These are phyloP conservation scores for Crioceris asparagi DNA, from an alignment of 2,888 invertebrate species.

Conservation along the genomic window DNA sequence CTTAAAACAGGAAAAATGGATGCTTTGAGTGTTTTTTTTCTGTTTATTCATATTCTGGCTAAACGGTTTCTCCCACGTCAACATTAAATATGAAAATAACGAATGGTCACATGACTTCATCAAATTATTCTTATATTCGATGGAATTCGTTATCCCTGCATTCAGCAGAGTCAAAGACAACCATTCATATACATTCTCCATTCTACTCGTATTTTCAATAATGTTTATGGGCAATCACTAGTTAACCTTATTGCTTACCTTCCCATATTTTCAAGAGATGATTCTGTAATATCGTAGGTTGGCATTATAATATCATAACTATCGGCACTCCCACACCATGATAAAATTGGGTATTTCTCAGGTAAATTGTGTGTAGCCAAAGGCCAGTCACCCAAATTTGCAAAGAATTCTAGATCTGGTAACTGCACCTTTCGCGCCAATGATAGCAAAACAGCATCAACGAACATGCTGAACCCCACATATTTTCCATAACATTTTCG, in stretches of 20 bases:
- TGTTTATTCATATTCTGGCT: too few species aligned
- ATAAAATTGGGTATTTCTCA: conserved; percentile 70
- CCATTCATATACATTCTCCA: too few species aligned
- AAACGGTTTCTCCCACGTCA: too few species aligned
- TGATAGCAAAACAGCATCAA: conserved; percentile 77
- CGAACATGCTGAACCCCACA: conserved; percentile 92
- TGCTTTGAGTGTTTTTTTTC: too few species aligned
- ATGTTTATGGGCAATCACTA: background rate
- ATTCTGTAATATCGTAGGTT: conserved; percentile 90
- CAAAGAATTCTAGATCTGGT: conserved; percentile 82
- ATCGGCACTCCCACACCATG: conserved; percentile 90
- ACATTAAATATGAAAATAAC: too few species aligned
- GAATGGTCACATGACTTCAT: too few species aligned
- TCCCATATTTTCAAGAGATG: conserved; percentile 87
- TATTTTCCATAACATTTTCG: conserved; percentile 88
- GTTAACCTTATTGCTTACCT: conserved; percentile 43
- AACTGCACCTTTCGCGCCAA: conserved; percentile 67
- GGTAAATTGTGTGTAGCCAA: conserved; percentile 44
- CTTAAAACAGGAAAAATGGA: too few species aligned
- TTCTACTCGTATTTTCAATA: too few species aligned
- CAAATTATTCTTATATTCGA: too few species aligned
- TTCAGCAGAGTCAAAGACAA: too few species aligned
- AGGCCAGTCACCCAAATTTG: conserved; percentile 96
- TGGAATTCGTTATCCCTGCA: too few species aligned
- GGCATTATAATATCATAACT: conserved; percentile 86